Conservation (phyloP, 2,113 vertebrate species). For the Cyanocitta stelleri region DNA sequence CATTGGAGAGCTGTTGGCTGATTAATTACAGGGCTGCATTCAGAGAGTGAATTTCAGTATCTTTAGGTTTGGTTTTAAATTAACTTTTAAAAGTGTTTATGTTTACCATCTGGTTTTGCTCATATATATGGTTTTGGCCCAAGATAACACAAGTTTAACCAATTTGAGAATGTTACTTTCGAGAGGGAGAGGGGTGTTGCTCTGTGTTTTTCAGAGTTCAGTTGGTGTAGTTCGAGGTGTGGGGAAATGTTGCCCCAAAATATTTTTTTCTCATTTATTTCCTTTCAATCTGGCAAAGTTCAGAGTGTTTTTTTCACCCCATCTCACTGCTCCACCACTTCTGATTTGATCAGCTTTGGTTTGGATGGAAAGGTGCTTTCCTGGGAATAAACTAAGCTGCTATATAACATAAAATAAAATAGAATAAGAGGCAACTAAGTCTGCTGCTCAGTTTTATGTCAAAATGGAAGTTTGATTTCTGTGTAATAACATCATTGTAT, state of each 20-base stretch:
- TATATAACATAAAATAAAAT: neutral
- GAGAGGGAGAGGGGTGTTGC: neutral
- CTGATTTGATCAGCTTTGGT: neutral
- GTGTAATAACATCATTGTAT: neutral
- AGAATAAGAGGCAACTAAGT: neutral
- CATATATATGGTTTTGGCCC: constrained; percentile 40
- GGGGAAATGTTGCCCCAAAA: neutral
- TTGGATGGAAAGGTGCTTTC: neutral
- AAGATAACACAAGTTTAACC: constrained; percentile 33
- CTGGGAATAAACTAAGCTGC: neutral
- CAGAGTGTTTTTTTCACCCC: neutral
- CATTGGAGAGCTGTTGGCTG: constrained; percentile 46
- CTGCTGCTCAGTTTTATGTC: neutral
- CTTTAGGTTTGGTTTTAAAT: constrained; percentile 67
- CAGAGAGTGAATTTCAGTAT: constrained; percentile 54
- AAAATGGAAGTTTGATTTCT: neutral
- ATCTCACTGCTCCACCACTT: neutral
- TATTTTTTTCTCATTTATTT: neutral
- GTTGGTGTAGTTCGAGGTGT: neutral
- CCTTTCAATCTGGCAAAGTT: neutral
- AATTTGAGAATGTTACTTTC: neutral
- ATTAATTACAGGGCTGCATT: constrained; percentile 61
- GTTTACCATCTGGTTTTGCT: constrained; percentile 72
- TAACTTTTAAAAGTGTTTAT: constrained; percentile 65
- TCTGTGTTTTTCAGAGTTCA: neutral